Evolutionary conservation across 2,113 vertebrate genomes (phyloP), one percentile per base, ranked within the genome.

Genomic region (Oreochromis niloticus): DNA sequence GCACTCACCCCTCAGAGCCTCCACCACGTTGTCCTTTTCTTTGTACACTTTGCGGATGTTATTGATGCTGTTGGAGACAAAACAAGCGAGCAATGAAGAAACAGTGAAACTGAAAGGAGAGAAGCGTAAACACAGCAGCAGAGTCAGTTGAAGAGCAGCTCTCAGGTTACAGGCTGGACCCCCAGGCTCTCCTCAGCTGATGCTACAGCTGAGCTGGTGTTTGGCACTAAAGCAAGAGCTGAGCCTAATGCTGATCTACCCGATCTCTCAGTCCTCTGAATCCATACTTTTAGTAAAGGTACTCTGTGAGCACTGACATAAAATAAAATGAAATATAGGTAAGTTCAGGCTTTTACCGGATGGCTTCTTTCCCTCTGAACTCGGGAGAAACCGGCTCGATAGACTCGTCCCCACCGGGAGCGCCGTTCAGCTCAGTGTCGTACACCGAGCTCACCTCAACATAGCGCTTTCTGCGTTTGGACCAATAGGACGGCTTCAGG

Each of bases 401-500:
- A 0, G 97, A 96, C 91, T 98, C 98, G 7, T 94, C 97, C 32
- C 93, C 96, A 39, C 81, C 92, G 2, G 96, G 57, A 19, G 92
- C 93, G 34, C 97, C 97, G 1, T 97, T 98, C 83, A 95, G 3
- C 75, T 97, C 97, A 7, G 96, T 90, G 80, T 98, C 98, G 1
- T 97, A 98, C 16, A 94, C 89, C 0, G 96, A 95, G 88, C 93
- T 97, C n/a, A 99, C 91, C 88, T 98, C 98, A 22, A 96, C 96
- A 87, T 99, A 99, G 43, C 96, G 98, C 86, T 96, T 97, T 7
- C 96, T 95, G 87, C 6, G 97, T 89, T 97, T 98, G n/a, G 97
- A 97, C 99, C 99, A 99, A 91, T 99, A 99, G 0, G 98, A 98
- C 0, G 98, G 98, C 87, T 98, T 97, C 94, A 99, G 91, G 90